Conservation (phyloP, 1,140 invertebrate genomes). For the Brachystomella parvula region DNA sequence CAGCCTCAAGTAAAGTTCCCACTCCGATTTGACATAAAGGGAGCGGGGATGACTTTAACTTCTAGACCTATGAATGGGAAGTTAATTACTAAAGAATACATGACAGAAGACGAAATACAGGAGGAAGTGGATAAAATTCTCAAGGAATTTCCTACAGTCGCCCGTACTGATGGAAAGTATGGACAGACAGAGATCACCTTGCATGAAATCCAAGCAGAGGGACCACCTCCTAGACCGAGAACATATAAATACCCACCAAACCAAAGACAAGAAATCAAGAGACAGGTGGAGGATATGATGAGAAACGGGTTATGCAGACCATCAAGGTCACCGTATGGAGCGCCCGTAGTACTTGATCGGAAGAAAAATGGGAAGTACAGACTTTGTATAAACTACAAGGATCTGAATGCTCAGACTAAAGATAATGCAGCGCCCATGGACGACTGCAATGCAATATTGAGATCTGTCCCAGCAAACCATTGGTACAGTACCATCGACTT, state of each 20-base stretch:
- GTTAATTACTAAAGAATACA: neutral
- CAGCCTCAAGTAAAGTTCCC: neutral
- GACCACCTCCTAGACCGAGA: neutral
- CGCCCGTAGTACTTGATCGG: conserved; percentile 15
- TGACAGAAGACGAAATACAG: neutral
- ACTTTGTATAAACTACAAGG: conserved; percentile 15
- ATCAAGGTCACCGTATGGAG: conserved; percentile 15
- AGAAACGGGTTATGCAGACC: conserved; percentile 13
- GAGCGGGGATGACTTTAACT: too few relatives aligned
- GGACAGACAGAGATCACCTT: neutral
- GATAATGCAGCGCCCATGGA: conserved; percentile 25
- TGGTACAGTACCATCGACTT: conserved; percentile 17
- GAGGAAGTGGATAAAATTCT: neutral
- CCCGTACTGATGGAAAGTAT: neutral
- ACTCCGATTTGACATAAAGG: too few relatives aligned
- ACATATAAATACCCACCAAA: conserved; percentile 14
- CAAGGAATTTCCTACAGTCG: conserved; percentile 14
- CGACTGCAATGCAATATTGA: conserved; percentile 19
- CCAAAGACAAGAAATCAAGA: conserved; percentile 9
- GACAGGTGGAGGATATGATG: conserved; percentile 20
- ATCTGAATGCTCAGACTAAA: conserved; percentile 16
- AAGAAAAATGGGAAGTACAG: conserved; percentile 20
- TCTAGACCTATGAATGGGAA: neutral
- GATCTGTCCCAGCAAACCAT: conserved; percentile 8
- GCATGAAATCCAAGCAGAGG: conserved; percentile 21